Percentiles rank a stretch among this genome's conserved stretches.
phyloP scores from a whole-genome alignment of 2,888 invertebrate species.

The Halocaridina rubra region DNA sequence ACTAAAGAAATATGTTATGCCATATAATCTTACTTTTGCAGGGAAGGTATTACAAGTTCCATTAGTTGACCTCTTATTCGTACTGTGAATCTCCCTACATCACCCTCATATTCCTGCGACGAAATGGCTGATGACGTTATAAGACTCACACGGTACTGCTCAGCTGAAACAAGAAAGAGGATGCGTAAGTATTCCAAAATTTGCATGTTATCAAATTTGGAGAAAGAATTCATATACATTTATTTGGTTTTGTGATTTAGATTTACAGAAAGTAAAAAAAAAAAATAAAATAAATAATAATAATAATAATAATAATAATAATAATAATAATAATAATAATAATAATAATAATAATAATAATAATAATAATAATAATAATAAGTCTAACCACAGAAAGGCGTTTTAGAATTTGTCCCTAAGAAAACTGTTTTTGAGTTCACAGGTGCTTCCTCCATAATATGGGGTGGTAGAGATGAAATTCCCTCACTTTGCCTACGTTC shows the following conservation, averaged over 20 bases:
- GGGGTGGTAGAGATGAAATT: too few relatives aligned
- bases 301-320: too few relatives aligned
- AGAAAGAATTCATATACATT: too few relatives aligned
- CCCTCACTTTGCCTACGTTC: too few relatives aligned
- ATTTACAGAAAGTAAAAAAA: too few relatives aligned
- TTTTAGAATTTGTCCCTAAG: conserved; percentile 3
- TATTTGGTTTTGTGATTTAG: too few relatives aligned
- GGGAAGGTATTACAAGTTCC: background rate
- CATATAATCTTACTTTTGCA: conserved; percentile 14
- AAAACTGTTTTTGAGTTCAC: background rate
- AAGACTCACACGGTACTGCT: conserved; percentile 40
- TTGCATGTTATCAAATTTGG: background rate
- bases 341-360: background rate
- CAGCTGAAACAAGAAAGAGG: background rate
- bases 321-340: too few relatives aligned
- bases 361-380: background rate
- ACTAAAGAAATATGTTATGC: too few relatives aligned
- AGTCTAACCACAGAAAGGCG: conserved; percentile 28
- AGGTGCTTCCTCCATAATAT: background rate
- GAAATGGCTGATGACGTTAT: background rate
- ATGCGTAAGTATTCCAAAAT: background rate
- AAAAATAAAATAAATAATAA: too few relatives aligned
- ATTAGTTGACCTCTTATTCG: conserved; percentile 3
- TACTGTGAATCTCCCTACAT: conserved; percentile 38
- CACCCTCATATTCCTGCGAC: conserved; percentile 21